A percentile compares a stretch with the other conserved stretches of the same genome.
These are phyloP conservation scores for Lasioglossum villosulum DNA, from an alignment of 2,888 invertebrate species.

Conservation along the genomic window DNA sequence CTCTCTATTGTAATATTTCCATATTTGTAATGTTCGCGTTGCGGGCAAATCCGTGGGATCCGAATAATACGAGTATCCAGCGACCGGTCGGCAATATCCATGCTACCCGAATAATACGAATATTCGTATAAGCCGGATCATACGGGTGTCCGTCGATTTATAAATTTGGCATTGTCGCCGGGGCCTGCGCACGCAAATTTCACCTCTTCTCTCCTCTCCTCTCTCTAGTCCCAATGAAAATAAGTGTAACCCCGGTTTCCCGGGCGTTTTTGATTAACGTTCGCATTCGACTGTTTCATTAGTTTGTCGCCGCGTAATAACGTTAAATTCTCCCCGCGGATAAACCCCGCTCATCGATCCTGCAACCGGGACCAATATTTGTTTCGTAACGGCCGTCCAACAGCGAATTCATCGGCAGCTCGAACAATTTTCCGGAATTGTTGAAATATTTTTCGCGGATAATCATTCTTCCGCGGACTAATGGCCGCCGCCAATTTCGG, in stretches of 20 bases:
- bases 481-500: neutral
- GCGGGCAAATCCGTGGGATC: slow-evolving; percentile 50
- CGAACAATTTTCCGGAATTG: slow-evolving; percentile 6
- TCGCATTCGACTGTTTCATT: neutral
- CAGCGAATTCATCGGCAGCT: slow-evolving; percentile 25
- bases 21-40: slow-evolving; percentile 52
- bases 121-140: slow-evolving; percentile 63
- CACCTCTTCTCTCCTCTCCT: neutral
- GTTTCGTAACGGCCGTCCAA: slow-evolving; percentile 5
- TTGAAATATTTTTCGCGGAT: slow-evolving; percentile 31
- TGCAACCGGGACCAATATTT: slow-evolving; percentile 3
- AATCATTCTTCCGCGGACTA: slow-evolving; percentile 51
- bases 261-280: slow-evolving; percentile 18
- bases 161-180: slow-evolving; percentile 51
- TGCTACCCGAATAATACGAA: slow-evolving; percentile 58
- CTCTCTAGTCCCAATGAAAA: slow-evolving; percentile 9
- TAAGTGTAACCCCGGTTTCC: slow-evolving; percentile 6
- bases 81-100: slow-evolving; percentile 47
- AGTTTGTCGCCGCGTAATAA: neutral
- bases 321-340: slow-evolving; percentile 8
- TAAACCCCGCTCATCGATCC: neutral
- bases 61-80: slow-evolving; percentile 56
- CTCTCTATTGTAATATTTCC: slow-evolving; percentile 60
- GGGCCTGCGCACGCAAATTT: slow-evolving; percentile 31
- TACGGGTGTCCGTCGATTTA: slow-evolving; percentile 60